Conservation (phyloP, 2,888 invertebrate genomes). For the Isotomurus palustris region DNA sequence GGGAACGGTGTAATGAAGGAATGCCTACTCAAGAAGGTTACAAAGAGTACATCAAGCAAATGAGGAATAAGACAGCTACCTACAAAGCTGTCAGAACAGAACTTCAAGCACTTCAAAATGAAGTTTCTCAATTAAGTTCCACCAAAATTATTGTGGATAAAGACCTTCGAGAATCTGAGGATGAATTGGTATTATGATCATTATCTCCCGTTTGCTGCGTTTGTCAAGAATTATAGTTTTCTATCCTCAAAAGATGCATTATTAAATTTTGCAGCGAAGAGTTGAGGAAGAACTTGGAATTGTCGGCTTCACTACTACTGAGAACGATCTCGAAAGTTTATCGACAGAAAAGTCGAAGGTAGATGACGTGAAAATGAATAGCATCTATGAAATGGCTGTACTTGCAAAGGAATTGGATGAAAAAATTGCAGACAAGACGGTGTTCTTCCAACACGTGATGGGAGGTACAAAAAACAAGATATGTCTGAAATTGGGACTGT, state of each 20-base stretch:
- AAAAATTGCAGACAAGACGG: constrained; percentile 61
- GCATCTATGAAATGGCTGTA: constrained; percentile 55
- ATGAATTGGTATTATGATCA: constrained; percentile 55
- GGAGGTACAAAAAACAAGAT: constrained; percentile 47
- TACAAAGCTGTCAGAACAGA: constrained; percentile 72
- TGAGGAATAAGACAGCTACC: constrained; percentile 71
- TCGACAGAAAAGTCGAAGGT: constrained; percentile 54
- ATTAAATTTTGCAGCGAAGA: constrained; percentile 41
- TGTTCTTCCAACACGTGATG: constrained; percentile 57
- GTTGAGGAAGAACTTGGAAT: constrained; percentile 50
- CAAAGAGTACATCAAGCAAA: constrained; percentile 74
- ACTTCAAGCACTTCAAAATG: constrained; percentile 68
- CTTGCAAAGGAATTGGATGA: constrained; percentile 54
- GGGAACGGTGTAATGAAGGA: constrained; percentile 63
- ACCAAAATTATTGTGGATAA: constrained; percentile 66
- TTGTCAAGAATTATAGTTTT: too few relatives aligned
- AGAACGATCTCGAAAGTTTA: constrained; percentile 54
- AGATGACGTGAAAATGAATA: constrained; percentile 55
- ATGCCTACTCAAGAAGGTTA: constrained; percentile 56
- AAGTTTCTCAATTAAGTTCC: constrained; percentile 67
- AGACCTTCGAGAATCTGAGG: constrained; percentile 54
- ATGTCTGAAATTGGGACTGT: neutral
- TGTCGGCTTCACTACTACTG: constrained; percentile 53
- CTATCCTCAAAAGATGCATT: too few relatives aligned
- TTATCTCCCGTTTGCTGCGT: too few relatives aligned